Evolutionary conservation across 1,140 invertebrate species (phyloP).

Genomic region (Melanaphis sacchari): DNA sequence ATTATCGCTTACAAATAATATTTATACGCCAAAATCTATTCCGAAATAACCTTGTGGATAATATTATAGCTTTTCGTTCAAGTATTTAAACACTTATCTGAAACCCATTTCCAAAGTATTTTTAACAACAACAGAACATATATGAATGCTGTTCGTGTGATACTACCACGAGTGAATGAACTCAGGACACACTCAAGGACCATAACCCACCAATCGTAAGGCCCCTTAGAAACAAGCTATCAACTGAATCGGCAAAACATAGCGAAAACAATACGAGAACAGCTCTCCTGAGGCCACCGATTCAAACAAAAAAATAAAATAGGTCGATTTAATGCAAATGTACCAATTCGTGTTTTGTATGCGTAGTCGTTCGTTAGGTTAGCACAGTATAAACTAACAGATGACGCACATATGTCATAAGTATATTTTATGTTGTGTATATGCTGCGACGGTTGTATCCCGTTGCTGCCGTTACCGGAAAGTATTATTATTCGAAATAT

Average conservation of each 20-base stretch:
- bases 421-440: too few species aligned
- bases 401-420: too few species aligned
- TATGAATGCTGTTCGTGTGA: background rate
- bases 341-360: background rate
- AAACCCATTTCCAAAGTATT: background rate
- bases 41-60: too few species aligned
- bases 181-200: too few species aligned
- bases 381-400: background rate
- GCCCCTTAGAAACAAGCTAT: background rate
- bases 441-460: too few species aligned
- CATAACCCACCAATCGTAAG: background rate
- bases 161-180: too few species aligned
- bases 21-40: background rate
- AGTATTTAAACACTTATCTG: background rate
- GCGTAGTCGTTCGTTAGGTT: background rate
- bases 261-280: background rate
- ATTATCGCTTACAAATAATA: background rate
- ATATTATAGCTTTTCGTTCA: background rate
- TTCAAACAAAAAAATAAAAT: background rate
- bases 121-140: background rate
- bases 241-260: background rate
- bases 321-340: background rate
- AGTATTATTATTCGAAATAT: background rate
- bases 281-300: background rate
- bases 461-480: too few species aligned